A percentile compares a stretch with the other conserved stretches of the same genome.
These are phyloP conservation scores for Tyrophagus putrescentiae DNA, from an alignment of 1,140 invertebrate genomes.

Conservation along the genomic window DNA sequence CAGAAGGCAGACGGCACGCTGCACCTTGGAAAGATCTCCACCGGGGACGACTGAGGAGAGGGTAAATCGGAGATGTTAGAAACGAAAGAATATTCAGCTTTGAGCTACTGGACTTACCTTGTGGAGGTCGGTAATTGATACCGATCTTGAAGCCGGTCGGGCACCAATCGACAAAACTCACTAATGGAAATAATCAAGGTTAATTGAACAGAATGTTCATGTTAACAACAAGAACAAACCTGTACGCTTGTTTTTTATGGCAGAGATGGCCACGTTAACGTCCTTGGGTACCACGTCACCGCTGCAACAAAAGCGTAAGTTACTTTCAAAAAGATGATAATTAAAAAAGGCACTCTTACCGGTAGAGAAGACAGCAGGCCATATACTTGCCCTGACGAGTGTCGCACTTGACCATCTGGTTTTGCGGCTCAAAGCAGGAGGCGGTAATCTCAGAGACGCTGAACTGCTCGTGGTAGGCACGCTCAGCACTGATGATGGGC, in stretches of 20 bases:
- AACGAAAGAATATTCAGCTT: constrained; percentile 24
- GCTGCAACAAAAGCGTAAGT: too few relatives aligned
- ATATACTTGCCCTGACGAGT: constrained; percentile 42
- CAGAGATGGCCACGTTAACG: constrained; percentile 64
- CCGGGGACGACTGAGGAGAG: constrained; percentile 62
- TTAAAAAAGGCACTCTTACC: too few relatives aligned
- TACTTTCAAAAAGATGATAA: too few relatives aligned
- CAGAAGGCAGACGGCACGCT: constrained; percentile 65
- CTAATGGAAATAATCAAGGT: too few relatives aligned
- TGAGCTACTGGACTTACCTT: background rate
- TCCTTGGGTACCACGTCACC: constrained; percentile 62
- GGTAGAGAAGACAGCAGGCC: constrained; percentile 67
- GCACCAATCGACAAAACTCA: constrained; percentile 44
- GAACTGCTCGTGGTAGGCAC: constrained; percentile 63
- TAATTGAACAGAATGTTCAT: too few relatives aligned
- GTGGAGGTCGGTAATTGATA: background rate
- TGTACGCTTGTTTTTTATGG: constrained; percentile 60
- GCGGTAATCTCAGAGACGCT: constrained; percentile 63
- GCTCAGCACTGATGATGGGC: constrained; percentile 65
- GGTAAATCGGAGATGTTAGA: constrained; percentile 60
- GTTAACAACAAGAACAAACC: too few relatives aligned
- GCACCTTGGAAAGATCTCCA: constrained; percentile 68
- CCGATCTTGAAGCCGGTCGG: constrained; percentile 29
- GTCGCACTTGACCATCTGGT: constrained; percentile 61
- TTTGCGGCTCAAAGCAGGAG: constrained; percentile 61